Evolutionary conservation across 2,888 invertebrate genomes (phyloP).

Genomic region (Drosophila helvetica): DNA sequence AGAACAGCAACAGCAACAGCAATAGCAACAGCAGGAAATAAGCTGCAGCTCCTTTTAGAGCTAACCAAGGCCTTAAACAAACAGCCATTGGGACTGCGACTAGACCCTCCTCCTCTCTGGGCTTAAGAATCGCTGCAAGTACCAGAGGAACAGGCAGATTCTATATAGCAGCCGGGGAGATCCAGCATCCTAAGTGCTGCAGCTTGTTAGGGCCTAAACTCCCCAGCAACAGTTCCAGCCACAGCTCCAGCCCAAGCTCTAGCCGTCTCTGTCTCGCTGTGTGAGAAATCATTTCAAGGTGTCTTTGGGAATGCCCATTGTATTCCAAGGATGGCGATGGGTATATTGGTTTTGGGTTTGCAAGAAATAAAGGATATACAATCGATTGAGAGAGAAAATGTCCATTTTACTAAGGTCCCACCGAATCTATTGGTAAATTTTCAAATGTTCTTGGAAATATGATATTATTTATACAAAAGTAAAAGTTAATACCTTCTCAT

Average conservation of each 20-base stretch:
- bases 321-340: not conserved
- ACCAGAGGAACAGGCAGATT: not conserved
- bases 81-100: conserved; percentile 39
- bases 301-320: conserved; percentile 38
- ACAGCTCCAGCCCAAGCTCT: conserved; percentile 11
- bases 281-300: conserved; percentile 74
- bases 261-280: conserved; percentile 56
- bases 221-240: not conserved
- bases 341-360: not conserved
- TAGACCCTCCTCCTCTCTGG: not conserved
- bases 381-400: too few species aligned
- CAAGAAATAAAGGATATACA: not conserved
- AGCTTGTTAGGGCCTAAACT: conserved; percentile 69
- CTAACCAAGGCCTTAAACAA: conserved; percentile 66
- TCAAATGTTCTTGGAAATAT: too few species aligned
- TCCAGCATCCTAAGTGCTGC: conserved; percentile 53
- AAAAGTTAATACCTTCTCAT: too few species aligned
- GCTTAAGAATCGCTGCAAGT: conserved; percentile 17
- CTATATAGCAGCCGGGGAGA: conserved; percentile 12
- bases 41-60: conserved; percentile 76
- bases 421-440: too few species aligned
- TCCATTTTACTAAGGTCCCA: too few species aligned
- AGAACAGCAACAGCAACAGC: conserved; percentile 56
- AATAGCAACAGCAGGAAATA: conserved; percentile 66
- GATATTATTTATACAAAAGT: too few species aligned